Evolutionary conservation across 1,140 invertebrate species (phyloP), one percentile per base, ranked within the genome.

Genomic region (Drosophila rufa): DNA sequence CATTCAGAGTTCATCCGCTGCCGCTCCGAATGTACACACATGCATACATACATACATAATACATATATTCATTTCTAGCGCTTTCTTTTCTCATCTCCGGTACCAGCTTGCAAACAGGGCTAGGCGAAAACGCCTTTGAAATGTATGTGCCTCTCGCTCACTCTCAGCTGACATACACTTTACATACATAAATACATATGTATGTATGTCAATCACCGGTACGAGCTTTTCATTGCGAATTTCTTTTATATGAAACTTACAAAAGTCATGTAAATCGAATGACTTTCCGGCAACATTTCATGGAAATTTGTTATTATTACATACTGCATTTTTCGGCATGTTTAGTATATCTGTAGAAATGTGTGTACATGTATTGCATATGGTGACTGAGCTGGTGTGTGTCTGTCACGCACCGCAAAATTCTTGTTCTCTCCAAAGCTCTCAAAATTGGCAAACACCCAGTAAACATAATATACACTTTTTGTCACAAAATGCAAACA

Each of bases 41-140:
- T 4, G 36, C 6, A 53, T 0, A 15, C 14, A 48, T 8, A 8
- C 17, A 55, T 22, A 22, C 4, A 11, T 38, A 22, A 55, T 38
- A 22, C 4, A 11, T 38, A 22, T 38, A 55, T 55, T 22, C 4
- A 38, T 55, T 55, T 22, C 53, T 56, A 56, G 33, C 33, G 53
- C 53, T 40, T 56, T 56, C 53, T 56, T 56, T 40, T 56, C 19
- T 40, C 53, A 56, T 56, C 51, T 53, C 51, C 51, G 30, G 51
- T 22, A 17, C 50, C 14, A 19, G 50, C 50, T 53, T 33, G 50
- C 27, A 51, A 51, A 30, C 25, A 17, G n/a, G 50, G 50, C 27
- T 17, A 2, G n/a, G 27, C 30, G 17, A 53, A 36, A 53, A 53
- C 50, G 50, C 50, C 30, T 36, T 36, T 53, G 3, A 53, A 53